These are phyloP conservation scores for Dasypus novemcinctus DNA, from an alignment of 2,113 vertebrate species.

Conservation along the genomic window DNA sequence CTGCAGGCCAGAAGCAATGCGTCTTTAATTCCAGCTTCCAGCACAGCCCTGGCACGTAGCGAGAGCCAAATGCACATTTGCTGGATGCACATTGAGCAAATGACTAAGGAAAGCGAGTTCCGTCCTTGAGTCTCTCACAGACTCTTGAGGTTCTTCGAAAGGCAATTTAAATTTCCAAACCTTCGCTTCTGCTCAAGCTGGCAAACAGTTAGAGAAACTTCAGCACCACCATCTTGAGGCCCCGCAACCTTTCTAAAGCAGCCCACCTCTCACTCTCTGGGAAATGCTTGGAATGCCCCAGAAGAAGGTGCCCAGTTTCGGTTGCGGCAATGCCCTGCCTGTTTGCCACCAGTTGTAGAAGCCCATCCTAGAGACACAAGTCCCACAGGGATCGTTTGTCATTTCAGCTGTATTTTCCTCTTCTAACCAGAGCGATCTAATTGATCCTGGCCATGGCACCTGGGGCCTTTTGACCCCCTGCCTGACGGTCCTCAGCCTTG, in stretches of 20 bases:
- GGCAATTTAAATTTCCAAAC: neutral
- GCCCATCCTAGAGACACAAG: neutral
- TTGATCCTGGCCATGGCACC: neutral
- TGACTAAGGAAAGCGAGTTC: neutral
- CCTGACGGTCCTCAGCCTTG: neutral
- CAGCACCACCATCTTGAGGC: neutral
- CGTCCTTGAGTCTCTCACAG: neutral
- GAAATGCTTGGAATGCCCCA: neutral
- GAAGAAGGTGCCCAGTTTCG: neutral
- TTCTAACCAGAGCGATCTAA: neutral
- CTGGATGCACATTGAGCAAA: neutral
- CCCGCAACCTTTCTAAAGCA: neutral
- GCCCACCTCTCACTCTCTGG: too few species aligned
- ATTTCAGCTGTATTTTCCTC: neutral
- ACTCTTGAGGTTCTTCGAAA: too few species aligned
- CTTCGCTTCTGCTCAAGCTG: neutral
- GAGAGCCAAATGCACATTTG: fast-evolving
- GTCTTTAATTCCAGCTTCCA: neutral
- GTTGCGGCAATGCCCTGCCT: neutral
- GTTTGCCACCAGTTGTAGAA: neutral
- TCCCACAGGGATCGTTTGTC: neutral
- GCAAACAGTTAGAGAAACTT: neutral
- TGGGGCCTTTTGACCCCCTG: neutral
- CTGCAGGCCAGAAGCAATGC: fast-evolving
- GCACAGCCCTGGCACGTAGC: fast-evolving